Conservation (phyloP, 2,888 invertebrate genomes). For the Xanthia togata region DNA sequence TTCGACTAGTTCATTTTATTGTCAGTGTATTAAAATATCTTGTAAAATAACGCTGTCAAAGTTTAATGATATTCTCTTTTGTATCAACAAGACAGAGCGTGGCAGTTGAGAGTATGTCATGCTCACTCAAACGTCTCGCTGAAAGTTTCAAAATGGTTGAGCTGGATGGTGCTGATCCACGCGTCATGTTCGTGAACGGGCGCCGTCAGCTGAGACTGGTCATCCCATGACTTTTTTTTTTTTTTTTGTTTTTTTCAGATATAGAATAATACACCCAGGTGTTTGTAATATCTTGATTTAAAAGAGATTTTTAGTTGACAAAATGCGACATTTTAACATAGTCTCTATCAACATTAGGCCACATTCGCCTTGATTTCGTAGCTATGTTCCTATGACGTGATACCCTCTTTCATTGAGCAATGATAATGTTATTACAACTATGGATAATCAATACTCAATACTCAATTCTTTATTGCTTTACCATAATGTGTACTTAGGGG, state of each 20-base stretch:
- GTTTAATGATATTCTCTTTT: background rate
- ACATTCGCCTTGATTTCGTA: background rate
- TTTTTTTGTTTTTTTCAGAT: too few relatives aligned
- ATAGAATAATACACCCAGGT: background rate
- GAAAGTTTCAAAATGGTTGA: too few relatives aligned
- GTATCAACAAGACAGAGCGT: too few relatives aligned
- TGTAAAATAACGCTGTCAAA: background rate
- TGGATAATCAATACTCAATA: background rate
- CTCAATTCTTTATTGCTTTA: too few relatives aligned
- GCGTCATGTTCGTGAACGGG: too few relatives aligned
- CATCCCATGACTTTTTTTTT: too few relatives aligned
- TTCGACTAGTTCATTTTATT: conserved; percentile 3
- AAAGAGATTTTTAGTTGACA: background rate
- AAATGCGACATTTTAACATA: background rate
- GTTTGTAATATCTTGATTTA: background rate
- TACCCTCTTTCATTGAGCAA: background rate
- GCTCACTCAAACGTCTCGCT: too few relatives aligned
- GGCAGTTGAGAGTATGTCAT: too few relatives aligned
- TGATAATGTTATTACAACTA: too few relatives aligned
- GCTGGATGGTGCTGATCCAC: too few relatives aligned
- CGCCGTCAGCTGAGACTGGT: background rate
- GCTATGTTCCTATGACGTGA: background rate
- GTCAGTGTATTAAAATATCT: background rate
- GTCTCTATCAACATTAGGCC: background rate
- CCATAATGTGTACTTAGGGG: too few relatives aligned